Base-by-base conservation (phyloP, 2,888 invertebrate species). In the Lissonota sp. region DNA sequence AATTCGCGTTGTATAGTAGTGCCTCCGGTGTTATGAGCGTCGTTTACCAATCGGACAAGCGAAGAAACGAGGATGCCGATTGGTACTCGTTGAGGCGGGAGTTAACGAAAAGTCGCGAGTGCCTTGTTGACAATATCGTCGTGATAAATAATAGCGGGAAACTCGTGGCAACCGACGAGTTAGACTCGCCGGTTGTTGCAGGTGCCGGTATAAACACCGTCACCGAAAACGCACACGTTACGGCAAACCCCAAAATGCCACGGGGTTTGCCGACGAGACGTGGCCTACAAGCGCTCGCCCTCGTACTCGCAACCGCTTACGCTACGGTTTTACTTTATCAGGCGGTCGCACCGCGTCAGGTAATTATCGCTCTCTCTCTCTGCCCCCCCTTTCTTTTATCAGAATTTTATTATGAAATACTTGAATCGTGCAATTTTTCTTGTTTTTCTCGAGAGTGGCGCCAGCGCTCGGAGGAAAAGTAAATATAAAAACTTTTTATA, bases 301-400 rank as follows among this genome's bases (percentile, higher is more conserved):
- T 93, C 87, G 90, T 93, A 83, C 93, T 94, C 85, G 93, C 94
- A 84, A 92, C 95, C 86, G 94, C 94, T 84, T 95, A 95, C 88
- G 94, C 94, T 88, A 95, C 95, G 86, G 92, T 95, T 84, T 93
- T 95, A 84, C 93, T 95, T 87, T 95, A 95, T 89, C 95, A 95
- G 92, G 94, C 94, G 85, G 93, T 94, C 84, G 94, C 93, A 88
- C 93, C 94, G 80, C 90, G 91, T 76, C 94, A 94, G 92, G 94
- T 94, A 81, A 93, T 93, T 92, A 40, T 37, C 12, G 4, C 10
- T 4, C 49, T 2, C 39, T 46, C 37, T 46, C 37, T 8, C 4
- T 44, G 14, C 92, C 78, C 93, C 86, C 78, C 88, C 91, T 87
- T 84, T 86, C 86, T 86, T 26, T 2, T 26, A 3, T 26, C 26